phyloP scores from a whole-genome alignment of 2,113 vertebrate species.

The Falco punctatus region DNA sequence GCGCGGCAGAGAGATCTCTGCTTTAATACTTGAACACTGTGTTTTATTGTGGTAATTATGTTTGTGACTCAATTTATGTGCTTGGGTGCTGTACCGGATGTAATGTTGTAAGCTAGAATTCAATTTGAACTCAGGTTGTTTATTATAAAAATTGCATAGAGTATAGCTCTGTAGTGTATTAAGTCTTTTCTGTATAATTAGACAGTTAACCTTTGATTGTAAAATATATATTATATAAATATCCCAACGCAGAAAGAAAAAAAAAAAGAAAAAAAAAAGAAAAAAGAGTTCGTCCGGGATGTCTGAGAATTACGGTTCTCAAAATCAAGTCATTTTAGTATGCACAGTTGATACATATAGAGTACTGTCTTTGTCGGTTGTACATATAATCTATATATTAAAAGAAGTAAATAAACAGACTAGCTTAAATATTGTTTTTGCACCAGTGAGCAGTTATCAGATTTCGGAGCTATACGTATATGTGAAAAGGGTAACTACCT shows the following conservation, averaged over 20 bases:
- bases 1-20: constrained; percentile 75
- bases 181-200: constrained; percentile 76
- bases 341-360: constrained; percentile 62
- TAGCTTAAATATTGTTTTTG: constrained; percentile 76
- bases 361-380: constrained; percentile 66
- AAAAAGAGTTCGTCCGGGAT: constrained; percentile 20
- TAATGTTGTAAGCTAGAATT: constrained; percentile 85
- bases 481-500: constrained; percentile 84
- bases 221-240: constrained; percentile 69
- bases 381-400: constrained; percentile 75
- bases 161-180: constrained; percentile 81
- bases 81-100: constrained; percentile 80
- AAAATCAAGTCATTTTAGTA: constrained; percentile 64
- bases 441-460: constrained; percentile 73
- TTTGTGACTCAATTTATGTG: constrained; percentile 90
- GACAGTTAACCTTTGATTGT: constrained; percentile 77
- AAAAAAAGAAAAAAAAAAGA: neutral
- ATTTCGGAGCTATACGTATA: constrained; percentile 79
- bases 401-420: constrained; percentile 62
- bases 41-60: constrained; percentile 88
- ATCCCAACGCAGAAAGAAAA: constrained; percentile 28
- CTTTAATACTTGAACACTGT: constrained; percentile 83
- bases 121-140: constrained; percentile 88
- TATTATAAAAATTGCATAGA: constrained; percentile 77
- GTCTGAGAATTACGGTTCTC: constrained; percentile 55